Conservation (phyloP, 2,888 invertebrate species). For the Holacanthella duospinosa region DNA sequence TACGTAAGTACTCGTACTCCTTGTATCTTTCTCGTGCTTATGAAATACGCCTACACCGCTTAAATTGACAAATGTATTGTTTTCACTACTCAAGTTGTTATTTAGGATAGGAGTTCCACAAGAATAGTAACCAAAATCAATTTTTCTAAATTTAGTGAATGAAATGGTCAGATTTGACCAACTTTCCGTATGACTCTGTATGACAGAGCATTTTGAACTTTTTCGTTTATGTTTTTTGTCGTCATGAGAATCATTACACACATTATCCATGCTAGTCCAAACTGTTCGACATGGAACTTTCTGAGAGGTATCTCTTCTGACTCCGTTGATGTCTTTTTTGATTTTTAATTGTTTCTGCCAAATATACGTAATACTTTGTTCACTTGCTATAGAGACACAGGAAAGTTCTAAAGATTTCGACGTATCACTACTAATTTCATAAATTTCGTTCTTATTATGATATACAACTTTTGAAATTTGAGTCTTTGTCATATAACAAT, state of each 20-base stretch:
- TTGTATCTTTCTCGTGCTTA: neutral
- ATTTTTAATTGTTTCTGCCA: too few relatives aligned
- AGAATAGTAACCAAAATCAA: neutral
- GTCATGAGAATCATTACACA: neutral
- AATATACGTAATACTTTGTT: too few relatives aligned
- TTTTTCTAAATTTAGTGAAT: neutral
- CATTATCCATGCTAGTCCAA: neutral
- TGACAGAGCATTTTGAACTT: neutral
- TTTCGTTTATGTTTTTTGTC: neutral
- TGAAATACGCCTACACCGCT: neutral
- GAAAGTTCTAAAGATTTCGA: too few relatives aligned
- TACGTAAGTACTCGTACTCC: neutral
- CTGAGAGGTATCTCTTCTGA: too few relatives aligned
- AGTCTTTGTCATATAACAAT: too few relatives aligned
- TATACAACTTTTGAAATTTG: too few relatives aligned
- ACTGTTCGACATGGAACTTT: too few relatives aligned
- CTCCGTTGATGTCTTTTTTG: too few relatives aligned
- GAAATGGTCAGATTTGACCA: neutral
- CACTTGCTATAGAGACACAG: too few relatives aligned
- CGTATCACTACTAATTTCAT: too few relatives aligned
- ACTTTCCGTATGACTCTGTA: neutral
- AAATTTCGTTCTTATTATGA: too few relatives aligned
- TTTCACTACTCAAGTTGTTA: neutral
- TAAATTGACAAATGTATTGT: neutral
- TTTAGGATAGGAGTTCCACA: neutral